A percentile compares a stretch with the other conserved stretches of the same genome.
phyloP scores from a whole-genome alignment of 1,140 invertebrate species.

The Heliconius melpomene region DNA sequence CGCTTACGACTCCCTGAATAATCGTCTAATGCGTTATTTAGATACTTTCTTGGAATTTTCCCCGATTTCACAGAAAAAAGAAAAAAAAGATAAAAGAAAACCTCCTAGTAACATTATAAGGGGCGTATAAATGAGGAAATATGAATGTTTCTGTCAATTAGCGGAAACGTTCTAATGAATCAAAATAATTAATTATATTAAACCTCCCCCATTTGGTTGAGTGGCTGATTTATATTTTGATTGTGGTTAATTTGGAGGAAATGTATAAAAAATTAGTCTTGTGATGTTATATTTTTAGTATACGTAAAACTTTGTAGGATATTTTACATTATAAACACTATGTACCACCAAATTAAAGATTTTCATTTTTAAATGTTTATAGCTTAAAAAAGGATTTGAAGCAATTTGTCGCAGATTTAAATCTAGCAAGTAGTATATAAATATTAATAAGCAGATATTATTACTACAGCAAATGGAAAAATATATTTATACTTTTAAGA shows the following conservation, averaged over 20 bases:
- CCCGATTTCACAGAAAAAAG: neutral
- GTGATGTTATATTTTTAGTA: neutral
- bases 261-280: neutral
- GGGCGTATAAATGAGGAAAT: conserved; percentile 22
- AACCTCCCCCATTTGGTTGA: conserved; percentile 26
- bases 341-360: no score
- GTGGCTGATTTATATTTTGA: conserved; percentile 21
- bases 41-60: conserved; percentile 10
- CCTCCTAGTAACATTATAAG: conserved; percentile 17
- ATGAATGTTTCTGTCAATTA: conserved; percentile 34
- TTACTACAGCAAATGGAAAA: no score
- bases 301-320: no score
- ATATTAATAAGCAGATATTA: no score
- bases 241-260: neutral
- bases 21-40: conserved; percentile 12
- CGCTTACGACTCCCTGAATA: conserved; percentile 15
- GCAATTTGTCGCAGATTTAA: no score
- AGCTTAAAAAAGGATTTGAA: no score
- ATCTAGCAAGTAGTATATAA: no score
- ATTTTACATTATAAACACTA: no score
- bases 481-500: no score
- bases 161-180: conserved; percentile 35
- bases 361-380: no score
- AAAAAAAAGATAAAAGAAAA: conserved; percentile 9
- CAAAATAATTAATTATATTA: conserved; percentile 34